Base-by-base conservation (phyloP, 2,888 invertebrate genomes). In the Drosophila cracens region DNA sequence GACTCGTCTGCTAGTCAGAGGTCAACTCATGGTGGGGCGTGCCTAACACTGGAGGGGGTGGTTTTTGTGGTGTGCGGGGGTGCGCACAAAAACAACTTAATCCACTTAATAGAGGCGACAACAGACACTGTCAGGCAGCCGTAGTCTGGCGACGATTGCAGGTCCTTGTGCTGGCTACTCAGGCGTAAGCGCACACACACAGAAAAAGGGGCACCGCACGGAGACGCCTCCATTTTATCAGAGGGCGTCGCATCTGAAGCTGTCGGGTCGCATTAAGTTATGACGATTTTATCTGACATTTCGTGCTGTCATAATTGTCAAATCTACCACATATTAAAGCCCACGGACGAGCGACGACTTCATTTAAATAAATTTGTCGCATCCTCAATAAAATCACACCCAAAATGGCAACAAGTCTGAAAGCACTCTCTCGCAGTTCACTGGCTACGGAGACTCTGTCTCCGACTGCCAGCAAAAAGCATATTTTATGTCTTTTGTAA, bases 331-430 rank as follows among this genome's bases (percentile, higher is more conserved):
- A 89, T 81, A 85, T 82, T 82, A 82, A 73, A 69, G 62, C 57
- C 11, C 27, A 38, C 36, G n/a, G 70, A 71, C 70, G 59, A 64
- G 67, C 40, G 52, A 43, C 53, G 83, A 89, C 85, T 86, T 87
- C 79, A 89, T 86, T 86, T 87, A 86, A 86, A 86, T 89, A 86
- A 86, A 86, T 86, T 87, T 87, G 79, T 70, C 62, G 81, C 81
- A 82, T 86, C 90, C 90, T 87, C 85, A 86, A 86, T 89, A 87
- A 89, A 76, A 78, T 25, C 64, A 61, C 68, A 59, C 67, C 72
- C 40, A 73, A 76, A 73, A 66, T 54, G 68, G 62, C 69, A 65
- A 70, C 48, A 82, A 52, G 69, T 25, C 34, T 66, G 48, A 56
- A 79, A 74, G 51, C 61, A 70, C 60, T 72, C 58, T 65, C 54